Base-by-base conservation (phyloP, 2,888 invertebrate species). In the Athripsodes cinereus region DNA sequence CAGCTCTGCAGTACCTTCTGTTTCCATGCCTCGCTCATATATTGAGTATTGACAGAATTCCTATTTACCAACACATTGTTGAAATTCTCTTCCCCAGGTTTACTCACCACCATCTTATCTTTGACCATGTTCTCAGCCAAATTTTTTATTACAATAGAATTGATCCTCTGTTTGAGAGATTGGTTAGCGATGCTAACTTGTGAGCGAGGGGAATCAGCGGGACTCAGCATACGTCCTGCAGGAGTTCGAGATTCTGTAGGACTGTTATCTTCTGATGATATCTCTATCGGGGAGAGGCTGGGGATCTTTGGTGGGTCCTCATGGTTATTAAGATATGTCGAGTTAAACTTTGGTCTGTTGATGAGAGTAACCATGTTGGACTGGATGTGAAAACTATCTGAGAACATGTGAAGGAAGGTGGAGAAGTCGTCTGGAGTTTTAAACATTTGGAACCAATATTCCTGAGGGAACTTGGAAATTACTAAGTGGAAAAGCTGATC, bases 381-480 rank as follows among this genome's bases (percentile, higher is more conserved):
- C 71, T 96, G 94, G 62, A 96, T 92, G 71, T 92, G 91, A 75
- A 96, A 96, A 67, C 92, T 87, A 72, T 95, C 92, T n/a, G 94
- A 90, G 71, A 96, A 94, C 76, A 96, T 85, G 72, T 92, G 89
- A 55, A 96, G 78, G 71, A 96, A 96, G 51, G 94, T 93, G 52
- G 88, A 86, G 65, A 96, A 78, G 74, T 96, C 96, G 57, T 88
- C 88, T 0, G 92, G 87, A 2, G 92, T 94, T 71, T 94, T 94
- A 68, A 96, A 95, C 77, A 95, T 87, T 68, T 87, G 87, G 67
- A 87, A 83, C 88, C 90, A 92, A 65, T 85, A 83, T 64, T 88
- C 87, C 69, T 87, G 85, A 5, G 87, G 85, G 67, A 88, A 89
- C 65, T 85, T 84, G 5, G 87, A 85, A 52, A 87, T 86, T 35